Percentiles rank a stretch among this genome's conserved stretches.
Conservation (phyloP, 2,888 invertebrate genomes). For the Epirrita christyi region DNA sequence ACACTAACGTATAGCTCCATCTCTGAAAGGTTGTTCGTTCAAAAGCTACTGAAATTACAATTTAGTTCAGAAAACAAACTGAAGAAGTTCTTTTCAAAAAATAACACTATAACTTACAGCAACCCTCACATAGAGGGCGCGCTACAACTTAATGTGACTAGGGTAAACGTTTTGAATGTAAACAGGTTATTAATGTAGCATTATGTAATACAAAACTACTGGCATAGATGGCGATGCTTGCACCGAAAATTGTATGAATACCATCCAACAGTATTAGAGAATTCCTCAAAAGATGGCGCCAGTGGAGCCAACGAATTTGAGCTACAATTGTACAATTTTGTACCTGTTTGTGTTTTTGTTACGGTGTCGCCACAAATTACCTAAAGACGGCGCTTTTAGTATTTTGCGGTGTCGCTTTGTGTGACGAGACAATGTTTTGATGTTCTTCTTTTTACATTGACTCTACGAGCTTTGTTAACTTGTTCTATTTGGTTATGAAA, state of each 20-base stretch:
- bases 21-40: too few species aligned
- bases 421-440: too few species aligned
- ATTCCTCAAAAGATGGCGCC: conserved; percentile 23
- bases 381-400: too few species aligned
- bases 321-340: too few species aligned
- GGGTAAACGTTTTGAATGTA: too few species aligned
- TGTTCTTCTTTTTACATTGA: too few species aligned
- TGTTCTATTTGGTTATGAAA: too few species aligned
- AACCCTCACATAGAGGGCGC: conserved; percentile 13
- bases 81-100: conserved; percentile 22
- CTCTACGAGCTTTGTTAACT: too few species aligned
- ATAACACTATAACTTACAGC: not conserved
- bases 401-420: too few species aligned
- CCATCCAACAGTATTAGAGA: not conserved
- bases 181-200: not conserved
- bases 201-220: not conserved
- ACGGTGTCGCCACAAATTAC: too few species aligned
- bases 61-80: conserved; percentile 5
- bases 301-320: not conserved
- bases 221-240: conserved; percentile 11
- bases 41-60: not conserved
- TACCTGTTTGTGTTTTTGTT: too few species aligned
- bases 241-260: not conserved
- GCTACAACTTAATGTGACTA: too few species aligned
- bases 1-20: not conserved